These are phyloP conservation scores for Lates japonicus DNA, from an alignment of 2,797 vertebrate genomes.

Conservation along the genomic window DNA sequence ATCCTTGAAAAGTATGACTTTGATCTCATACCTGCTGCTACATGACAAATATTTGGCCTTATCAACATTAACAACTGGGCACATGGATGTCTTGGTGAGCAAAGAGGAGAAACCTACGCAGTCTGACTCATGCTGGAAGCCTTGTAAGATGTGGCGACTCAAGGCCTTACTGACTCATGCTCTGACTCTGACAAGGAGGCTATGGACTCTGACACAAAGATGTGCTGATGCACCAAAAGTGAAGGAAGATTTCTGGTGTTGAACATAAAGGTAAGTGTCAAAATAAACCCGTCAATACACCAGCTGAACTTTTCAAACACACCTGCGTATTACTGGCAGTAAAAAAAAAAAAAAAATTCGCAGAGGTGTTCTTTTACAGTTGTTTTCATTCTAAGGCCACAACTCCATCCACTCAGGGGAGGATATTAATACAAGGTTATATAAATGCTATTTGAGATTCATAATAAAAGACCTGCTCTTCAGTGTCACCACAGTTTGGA, in stretches of 20 bases:
- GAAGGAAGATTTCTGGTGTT: not conserved
- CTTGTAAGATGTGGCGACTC: constrained; percentile 20
- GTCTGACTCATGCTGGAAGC: constrained; percentile 36
- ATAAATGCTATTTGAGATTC: not conserved
- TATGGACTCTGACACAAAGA: constrained; percentile 28
- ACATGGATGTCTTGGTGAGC: constrained; percentile 39
- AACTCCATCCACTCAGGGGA: not conserved
- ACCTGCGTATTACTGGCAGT: not conserved
- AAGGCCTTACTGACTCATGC: constrained; percentile 40
- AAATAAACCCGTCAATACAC: not conserved
- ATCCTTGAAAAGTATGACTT: not conserved
- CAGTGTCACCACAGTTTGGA: not conserved
- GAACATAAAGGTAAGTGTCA: not conserved
- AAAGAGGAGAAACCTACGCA: constrained; percentile 36
- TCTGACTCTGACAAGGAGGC: constrained; percentile 4
- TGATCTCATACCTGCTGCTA: constrained; percentile 7
- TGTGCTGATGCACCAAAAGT: not conserved
- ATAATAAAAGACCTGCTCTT: not conserved
- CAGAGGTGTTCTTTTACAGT: not conserved
- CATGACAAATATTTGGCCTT: constrained; percentile 24
- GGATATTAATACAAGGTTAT: constrained; percentile 12
- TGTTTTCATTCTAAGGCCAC: not conserved
- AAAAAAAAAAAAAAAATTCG: not conserved
- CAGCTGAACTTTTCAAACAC: not conserved
- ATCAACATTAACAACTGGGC: not conserved